Percentiles rank a stretch among this genome's conserved stretches.
Conservation (phyloP, 2,797 vertebrate species). For the Eulemur mongoz region DNA sequence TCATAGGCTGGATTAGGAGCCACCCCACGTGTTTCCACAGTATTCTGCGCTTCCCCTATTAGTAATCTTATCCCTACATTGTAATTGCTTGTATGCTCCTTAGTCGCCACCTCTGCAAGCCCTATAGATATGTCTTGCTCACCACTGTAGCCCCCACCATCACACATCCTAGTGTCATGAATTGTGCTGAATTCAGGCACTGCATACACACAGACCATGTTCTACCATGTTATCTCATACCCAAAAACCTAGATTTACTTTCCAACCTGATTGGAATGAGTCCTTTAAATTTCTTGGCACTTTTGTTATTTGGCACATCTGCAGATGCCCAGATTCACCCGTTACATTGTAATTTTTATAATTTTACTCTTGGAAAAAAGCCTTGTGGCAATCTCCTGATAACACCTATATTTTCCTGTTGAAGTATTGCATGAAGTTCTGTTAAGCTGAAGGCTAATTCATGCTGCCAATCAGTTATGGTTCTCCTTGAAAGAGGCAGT, state of each 20-base stretch:
- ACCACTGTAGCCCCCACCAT: neutral
- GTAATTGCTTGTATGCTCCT: neutral
- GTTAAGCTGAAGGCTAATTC: no score
- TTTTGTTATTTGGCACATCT: neutral
- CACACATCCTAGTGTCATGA: neutral
- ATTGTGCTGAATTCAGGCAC: neutral
- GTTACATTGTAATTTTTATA: neutral
- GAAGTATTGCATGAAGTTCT: no score
- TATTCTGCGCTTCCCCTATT: neutral
- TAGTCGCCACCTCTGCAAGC: neutral
- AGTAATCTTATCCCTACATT: neutral
- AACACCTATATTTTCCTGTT: neutral
- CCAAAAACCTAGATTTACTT: neutral
- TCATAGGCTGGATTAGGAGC: neutral
- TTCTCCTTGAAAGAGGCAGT: no score
- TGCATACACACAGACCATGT: neutral
- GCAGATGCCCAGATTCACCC: neutral
- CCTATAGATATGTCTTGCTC: neutral
- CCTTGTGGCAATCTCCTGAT: neutral
- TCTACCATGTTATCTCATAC: neutral
- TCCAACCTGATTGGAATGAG: neutral
- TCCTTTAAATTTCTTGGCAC: conserved; percentile 19
- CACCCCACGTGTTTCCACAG: neutral
- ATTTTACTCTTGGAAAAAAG: conserved; percentile 25
- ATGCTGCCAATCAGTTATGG: no score